Conservation (phyloP, 2,888 invertebrate genomes). For the Neoascia interrupta region DNA sequence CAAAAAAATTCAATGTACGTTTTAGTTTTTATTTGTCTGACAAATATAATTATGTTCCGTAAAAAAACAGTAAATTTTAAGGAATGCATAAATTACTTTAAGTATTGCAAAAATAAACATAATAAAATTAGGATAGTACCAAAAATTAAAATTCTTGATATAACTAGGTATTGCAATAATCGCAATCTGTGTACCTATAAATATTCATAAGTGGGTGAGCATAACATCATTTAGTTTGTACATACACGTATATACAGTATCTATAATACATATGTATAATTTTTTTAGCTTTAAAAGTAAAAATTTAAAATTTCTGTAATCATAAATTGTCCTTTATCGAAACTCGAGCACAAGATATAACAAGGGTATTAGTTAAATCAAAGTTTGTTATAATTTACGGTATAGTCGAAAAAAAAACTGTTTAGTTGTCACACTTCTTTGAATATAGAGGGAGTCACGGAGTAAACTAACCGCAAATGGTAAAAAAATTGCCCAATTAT, state of each 20-base stretch:
- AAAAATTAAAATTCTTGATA: slow-evolving; percentile 17
- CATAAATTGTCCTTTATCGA: too few relatives aligned
- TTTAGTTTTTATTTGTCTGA: slow-evolving; percentile 2
- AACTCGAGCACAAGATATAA: too few relatives aligned
- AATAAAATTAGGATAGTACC: slow-evolving; percentile 56
- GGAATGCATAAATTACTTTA: slow-evolving; percentile 70
- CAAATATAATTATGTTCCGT: slow-evolving; percentile 28
- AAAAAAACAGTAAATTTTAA: slow-evolving; percentile 41
- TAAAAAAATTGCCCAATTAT: too few relatives aligned
- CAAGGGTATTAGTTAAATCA: too few relatives aligned
- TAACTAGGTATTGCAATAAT: slow-evolving; percentile 25
- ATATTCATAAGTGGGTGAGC: slow-evolving; percentile 19
- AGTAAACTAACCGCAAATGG: too few relatives aligned
- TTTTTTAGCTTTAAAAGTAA: too few relatives aligned
- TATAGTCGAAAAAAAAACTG: too few relatives aligned
- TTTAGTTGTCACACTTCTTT: too few relatives aligned
- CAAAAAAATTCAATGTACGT: slow-evolving; percentile 10
- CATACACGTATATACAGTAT: not conserved
- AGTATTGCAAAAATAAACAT: slow-evolving; percentile 64
- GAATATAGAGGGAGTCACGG: too few relatives aligned
- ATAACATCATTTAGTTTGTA: slow-evolving; percentile 1
- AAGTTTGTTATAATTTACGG: too few relatives aligned
- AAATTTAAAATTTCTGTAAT: too few relatives aligned
- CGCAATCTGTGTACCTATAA: slow-evolving; percentile 19
- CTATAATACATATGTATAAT: too few relatives aligned